Percentiles rank a stretch among this genome's conserved stretches.
These are phyloP conservation scores for Calcarius ornatus DNA, from an alignment of 2,113 vertebrate species.

Conservation along the genomic window DNA sequence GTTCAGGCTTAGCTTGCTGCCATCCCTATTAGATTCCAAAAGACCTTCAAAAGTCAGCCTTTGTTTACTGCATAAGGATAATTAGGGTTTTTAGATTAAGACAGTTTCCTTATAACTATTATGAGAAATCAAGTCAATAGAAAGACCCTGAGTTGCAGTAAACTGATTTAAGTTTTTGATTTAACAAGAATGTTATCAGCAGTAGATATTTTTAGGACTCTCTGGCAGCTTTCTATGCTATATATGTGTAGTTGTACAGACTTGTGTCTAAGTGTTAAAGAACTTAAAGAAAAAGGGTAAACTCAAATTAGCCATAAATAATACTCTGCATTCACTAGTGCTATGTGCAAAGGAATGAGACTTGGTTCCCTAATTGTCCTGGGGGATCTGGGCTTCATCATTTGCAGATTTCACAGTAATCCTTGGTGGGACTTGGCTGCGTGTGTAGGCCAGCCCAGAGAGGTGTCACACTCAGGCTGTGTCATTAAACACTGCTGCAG, in stretches of 20 bases:
- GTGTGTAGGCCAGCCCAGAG: background rate
- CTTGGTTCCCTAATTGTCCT: background rate
- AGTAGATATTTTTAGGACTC: background rate
- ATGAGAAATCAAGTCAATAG: background rate
- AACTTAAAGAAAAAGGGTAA: background rate
- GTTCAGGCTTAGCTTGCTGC: no score
- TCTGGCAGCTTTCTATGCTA: background rate
- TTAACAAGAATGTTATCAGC: background rate
- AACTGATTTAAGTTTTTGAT: background rate
- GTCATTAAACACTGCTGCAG: background rate
- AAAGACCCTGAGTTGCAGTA: background rate
- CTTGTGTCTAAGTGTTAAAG: background rate
- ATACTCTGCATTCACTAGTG: background rate
- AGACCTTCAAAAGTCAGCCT: background rate
- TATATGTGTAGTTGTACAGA: background rate
- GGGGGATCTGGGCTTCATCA: background rate
- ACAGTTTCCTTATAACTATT: background rate
- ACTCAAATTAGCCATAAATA: background rate
- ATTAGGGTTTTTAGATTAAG: background rate
- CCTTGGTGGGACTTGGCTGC: background rate
- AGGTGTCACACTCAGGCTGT: background rate
- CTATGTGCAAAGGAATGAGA: background rate
- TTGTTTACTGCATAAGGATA: background rate
- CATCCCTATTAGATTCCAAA: no score
- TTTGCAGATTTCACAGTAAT: background rate